Evolutionary conservation across 2,113 vertebrate species (phyloP).

Genomic region (Chrysemys picta): DNA sequence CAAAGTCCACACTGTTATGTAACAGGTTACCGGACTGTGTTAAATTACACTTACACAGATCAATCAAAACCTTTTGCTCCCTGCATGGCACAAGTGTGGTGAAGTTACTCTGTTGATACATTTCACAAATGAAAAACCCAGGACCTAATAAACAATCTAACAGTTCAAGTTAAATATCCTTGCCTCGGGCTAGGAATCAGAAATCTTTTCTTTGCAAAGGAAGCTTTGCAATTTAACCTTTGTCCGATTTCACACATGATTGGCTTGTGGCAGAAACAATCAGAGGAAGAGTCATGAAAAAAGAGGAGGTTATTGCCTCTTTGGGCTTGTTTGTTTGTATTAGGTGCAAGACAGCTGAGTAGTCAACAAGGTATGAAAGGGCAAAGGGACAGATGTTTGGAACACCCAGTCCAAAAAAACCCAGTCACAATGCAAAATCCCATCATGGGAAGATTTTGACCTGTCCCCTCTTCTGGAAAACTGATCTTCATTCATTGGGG

Average conservation of each 20-base stretch:
- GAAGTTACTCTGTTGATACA: neutral
- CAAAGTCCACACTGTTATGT: fast-evolving
- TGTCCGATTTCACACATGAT: slow-evolving; percentile 28
- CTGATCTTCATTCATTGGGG: neutral
- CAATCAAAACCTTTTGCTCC: neutral
- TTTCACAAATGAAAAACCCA: neutral
- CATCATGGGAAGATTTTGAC: neutral
- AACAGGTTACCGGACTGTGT: neutral
- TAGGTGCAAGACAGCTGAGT: neutral
- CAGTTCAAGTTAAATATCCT: slow-evolving; percentile 12
- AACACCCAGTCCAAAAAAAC: neutral
- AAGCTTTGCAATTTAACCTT: slow-evolving; percentile 62
- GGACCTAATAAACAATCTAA: slow-evolving; percentile 14
- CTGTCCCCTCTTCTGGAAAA: neutral
- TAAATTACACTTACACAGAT: neutral
- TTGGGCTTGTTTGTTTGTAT: slow-evolving; percentile 5
- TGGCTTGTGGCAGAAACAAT: slow-evolving; percentile 36
- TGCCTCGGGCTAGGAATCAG: slow-evolving; percentile 41
- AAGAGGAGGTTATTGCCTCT: neutral
- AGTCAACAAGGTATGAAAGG: fast-evolving
- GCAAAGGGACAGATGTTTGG: neutral
- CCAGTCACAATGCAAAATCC: neutral
- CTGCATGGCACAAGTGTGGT: fast-evolving
- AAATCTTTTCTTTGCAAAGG: neutral
- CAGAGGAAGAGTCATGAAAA: neutral